These are phyloP conservation scores for Oreocharis arfaki DNA, from an alignment of 2,113 vertebrate genomes.

Conservation along the genomic window DNA sequence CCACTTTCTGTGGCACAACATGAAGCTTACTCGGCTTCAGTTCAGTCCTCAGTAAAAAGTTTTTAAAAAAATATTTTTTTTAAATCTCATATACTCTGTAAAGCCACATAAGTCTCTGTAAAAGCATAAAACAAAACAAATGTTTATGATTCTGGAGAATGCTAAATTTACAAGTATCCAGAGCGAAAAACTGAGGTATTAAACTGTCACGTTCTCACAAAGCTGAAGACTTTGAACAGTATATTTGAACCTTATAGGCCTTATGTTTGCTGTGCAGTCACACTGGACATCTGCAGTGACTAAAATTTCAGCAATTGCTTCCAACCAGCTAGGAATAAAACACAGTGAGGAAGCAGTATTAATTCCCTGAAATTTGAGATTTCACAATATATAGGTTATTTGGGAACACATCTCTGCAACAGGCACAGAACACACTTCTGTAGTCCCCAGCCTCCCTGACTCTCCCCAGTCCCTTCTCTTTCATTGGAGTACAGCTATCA, in stretches of 20 bases:
- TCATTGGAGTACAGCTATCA: fast-evolving
- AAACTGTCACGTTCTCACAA: neutral
- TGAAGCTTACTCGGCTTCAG: neutral
- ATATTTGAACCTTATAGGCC: neutral
- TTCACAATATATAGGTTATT: neutral
- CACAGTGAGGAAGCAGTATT: neutral
- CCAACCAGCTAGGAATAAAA: neutral
- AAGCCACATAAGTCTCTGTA: neutral
- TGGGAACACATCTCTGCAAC: neutral
- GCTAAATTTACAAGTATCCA: neutral
- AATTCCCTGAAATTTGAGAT: neutral
- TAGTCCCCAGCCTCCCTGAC: neutral
- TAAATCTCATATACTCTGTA: neutral
- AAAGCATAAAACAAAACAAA: neutral
- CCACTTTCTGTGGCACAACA: neutral
- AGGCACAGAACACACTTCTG: neutral
- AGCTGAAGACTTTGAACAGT: neutral
- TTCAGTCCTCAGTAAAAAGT: neutral
- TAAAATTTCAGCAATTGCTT: neutral
- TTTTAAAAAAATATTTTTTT: neutral
- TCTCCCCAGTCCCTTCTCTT: neutral
- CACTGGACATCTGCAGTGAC: neutral
- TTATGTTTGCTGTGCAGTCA: neutral
- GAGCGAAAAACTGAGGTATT: neutral
- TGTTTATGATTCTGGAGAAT: neutral